Evolutionary conservation across 2,113 vertebrate genomes (phyloP).

Genomic region (Sphaerodactylus townsendi): DNA sequence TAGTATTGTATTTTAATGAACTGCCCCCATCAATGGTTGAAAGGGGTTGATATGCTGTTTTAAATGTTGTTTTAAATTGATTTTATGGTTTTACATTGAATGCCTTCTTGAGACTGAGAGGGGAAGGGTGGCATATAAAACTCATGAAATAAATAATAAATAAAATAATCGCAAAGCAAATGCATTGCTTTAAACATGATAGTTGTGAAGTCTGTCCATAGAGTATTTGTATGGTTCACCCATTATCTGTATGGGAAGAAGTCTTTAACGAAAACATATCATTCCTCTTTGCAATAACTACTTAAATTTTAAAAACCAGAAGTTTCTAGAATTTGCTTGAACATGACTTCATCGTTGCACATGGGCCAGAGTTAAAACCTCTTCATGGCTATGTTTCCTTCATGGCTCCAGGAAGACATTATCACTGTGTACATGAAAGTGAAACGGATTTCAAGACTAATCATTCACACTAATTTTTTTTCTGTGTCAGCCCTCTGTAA

Average conservation of each 20-base stretch:
- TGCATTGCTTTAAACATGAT: not conserved
- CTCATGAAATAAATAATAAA: too few relatives aligned
- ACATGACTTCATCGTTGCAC: not conserved
- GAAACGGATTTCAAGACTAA: not conserved
- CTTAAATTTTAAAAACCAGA: not conserved
- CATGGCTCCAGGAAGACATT: not conserved
- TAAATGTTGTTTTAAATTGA: too few relatives aligned
- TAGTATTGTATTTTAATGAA: too few relatives aligned
- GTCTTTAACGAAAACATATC: not conserved
- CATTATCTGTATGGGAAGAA: not conserved
- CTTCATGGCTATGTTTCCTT: not conserved
- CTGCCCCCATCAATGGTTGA: too few relatives aligned
- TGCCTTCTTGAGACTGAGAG: too few relatives aligned
- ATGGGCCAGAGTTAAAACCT: not conserved
- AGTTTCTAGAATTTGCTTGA: not conserved
- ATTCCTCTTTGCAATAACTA: not conserved
- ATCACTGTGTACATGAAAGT: not conserved
- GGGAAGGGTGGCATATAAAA: too few relatives aligned
- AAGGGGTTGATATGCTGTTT: too few relatives aligned
- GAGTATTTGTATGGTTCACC: not conserved
- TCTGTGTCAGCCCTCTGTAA: not conserved
- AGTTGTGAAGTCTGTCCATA: not conserved
- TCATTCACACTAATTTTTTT: not conserved
- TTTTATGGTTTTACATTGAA: too few relatives aligned
- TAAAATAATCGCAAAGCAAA: too few relatives aligned